Evolutionary conservation across 2,113 vertebrate species (phyloP).

Genomic region (Telmatochromis sp.): DNA sequence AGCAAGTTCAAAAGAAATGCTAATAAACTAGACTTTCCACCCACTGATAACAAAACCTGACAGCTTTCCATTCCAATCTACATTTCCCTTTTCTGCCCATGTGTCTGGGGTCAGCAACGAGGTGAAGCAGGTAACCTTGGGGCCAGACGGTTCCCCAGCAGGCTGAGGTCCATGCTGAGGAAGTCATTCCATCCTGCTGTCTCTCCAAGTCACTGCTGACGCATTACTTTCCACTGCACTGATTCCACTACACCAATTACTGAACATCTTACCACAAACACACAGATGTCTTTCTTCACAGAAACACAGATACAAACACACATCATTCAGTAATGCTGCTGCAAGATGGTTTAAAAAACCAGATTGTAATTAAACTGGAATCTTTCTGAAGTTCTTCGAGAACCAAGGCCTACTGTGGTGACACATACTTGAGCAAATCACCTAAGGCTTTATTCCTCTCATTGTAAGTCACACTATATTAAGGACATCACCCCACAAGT

Average conservation of each 20-base stretch:
- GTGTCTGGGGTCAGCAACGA: slow-evolving; percentile 29
- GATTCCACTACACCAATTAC: background rate
- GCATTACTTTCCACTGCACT: background rate
- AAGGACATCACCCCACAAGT: background rate
- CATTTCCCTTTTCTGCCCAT: background rate
- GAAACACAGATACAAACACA: background rate
- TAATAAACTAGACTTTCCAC: background rate
- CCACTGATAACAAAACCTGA: background rate
- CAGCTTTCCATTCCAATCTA: background rate
- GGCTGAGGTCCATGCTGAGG: slow-evolving; percentile 37
- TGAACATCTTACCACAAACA: background rate
- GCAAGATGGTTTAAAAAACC: background rate
- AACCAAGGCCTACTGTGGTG: background rate
- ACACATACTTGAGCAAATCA: background rate
- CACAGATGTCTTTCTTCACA: background rate
- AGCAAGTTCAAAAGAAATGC: background rate
- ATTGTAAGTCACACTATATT: background rate
- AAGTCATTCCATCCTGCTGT: slow-evolving; percentile 23
- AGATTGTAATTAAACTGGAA: background rate
- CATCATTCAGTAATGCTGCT: background rate
- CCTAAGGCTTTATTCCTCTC: background rate
- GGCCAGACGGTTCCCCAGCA: slow-evolving; percentile 58
- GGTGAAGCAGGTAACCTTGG: slow-evolving; percentile 41
- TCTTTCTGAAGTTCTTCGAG: background rate
- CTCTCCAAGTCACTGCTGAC: slow-evolving; percentile 31